These are phyloP conservation scores for Brachypalpus laphriformis DNA, from an alignment of 2,888 invertebrate genomes.

Conservation along the genomic window DNA sequence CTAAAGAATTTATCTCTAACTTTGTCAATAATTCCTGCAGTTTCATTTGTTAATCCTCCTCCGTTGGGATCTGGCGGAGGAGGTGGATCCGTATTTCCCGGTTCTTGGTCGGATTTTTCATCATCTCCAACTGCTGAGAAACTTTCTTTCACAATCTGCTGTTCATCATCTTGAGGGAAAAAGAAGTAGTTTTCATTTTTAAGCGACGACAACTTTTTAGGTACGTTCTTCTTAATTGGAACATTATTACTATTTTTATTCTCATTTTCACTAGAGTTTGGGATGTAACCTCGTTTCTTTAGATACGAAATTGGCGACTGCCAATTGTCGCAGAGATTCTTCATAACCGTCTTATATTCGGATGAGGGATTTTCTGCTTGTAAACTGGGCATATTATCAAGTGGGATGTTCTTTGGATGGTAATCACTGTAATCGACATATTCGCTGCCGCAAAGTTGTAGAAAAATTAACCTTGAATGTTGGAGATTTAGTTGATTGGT, in stretches of 20 bases:
- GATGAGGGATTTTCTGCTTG: slow-evolving; percentile 33
- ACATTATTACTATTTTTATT: background rate
- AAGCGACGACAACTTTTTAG: background rate
- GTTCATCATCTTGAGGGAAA: slow-evolving; percentile 56
- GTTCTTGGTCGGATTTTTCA: background rate
- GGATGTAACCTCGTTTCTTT: slow-evolving; percentile 57
- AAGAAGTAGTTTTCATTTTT: slow-evolving; percentile 51
- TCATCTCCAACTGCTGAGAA: background rate
- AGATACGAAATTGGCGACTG: slow-evolving; percentile 55
- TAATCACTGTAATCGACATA: slow-evolving; percentile 52
- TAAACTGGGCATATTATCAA: background rate
- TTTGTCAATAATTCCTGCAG: slow-evolving; percentile 64
- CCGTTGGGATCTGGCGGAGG: background rate
- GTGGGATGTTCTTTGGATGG: slow-evolving; percentile 38
- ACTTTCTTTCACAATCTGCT: slow-evolving; percentile 41
- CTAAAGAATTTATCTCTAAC: slow-evolving; percentile 74
- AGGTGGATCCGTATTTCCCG: background rate
- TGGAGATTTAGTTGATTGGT: background rate
- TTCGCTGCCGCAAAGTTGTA: slow-evolving; percentile 42
- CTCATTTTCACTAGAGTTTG: background rate
- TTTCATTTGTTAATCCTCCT: slow-evolving; percentile 24
- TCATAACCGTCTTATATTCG: slow-evolving; percentile 29
- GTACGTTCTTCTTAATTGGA: background rate
- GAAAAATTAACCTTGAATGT: slow-evolving; percentile 48
- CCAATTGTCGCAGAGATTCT: slow-evolving; percentile 47